Percentiles rank a stretch among this genome's conserved stretches.
Evolutionary conservation across 2,797 vertebrate species (phyloP).

Genomic region (Apogon talboti): DNA sequence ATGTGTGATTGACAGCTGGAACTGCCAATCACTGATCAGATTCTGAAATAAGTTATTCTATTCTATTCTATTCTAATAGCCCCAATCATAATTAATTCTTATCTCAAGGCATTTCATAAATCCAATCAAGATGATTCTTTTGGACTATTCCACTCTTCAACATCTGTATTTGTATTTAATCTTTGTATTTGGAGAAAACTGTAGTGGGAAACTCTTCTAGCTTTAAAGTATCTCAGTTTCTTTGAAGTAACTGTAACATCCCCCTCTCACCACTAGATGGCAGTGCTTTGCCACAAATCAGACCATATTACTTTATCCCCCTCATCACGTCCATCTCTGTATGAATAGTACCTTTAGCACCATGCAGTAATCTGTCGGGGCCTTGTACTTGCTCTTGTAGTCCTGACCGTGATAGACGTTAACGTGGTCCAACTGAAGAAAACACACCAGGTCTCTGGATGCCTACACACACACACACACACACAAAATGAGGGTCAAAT

Average conservation of each 20-base stretch:
- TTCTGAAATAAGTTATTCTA: background rate
- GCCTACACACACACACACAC: constrained; percentile 78
- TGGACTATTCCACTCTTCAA: no score
- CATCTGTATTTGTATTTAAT: no score
- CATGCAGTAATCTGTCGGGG: constrained; percentile 96
- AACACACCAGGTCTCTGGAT: constrained; percentile 95
- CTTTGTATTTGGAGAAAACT: no score
- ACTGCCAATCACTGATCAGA: no score
- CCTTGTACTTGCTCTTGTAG: constrained; percentile 97
- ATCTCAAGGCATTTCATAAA: no score
- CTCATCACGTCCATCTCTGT: background rate
- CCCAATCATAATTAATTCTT: no score
- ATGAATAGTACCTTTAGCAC: constrained; percentile 89
- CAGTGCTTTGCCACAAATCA: background rate
- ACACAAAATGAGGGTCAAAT: background rate
- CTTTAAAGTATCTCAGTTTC: background rate
- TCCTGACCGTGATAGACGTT: constrained; percentile 97
- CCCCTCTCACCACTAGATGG: constrained; percentile 35
- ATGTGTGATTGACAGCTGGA: no score
- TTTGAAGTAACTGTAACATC: background rate
- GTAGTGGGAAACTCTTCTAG: no score
- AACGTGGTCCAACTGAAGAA: constrained; percentile 96
- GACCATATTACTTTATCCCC: background rate
- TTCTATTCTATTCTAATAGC: background rate
- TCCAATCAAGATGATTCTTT: no score